Conservation (phyloP, 1,140 invertebrate genomes). For the Cyclargus thomasi region DNA sequence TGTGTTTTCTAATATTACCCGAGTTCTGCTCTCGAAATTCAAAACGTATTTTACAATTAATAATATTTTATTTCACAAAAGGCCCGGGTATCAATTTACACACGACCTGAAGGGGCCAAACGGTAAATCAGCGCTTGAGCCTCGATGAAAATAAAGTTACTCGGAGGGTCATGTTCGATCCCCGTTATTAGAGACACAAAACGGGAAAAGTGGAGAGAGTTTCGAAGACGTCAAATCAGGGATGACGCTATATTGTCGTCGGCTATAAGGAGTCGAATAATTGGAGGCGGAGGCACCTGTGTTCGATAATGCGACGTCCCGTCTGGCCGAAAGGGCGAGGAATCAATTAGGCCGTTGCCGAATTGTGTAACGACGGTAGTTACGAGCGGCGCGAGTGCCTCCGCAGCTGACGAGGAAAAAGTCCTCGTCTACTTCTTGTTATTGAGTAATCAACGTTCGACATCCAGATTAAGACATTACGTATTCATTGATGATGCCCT, state of each 20-base stretch:
- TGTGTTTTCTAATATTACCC: conserved; percentile 15
- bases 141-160: conserved; percentile 59
- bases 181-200: conserved; percentile 59
- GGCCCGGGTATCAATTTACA: conserved; percentile 51
- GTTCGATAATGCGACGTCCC: conserved; percentile 68
- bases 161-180: conserved; percentile 43
- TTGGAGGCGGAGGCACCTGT: conserved; percentile 61
- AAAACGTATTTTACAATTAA: not conserved
- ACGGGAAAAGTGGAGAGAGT: conserved; percentile 55
- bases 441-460: conserved; percentile 66
- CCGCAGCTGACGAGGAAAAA: conserved; percentile 69
- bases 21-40: not conserved
- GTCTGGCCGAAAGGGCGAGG: conserved; percentile 69
- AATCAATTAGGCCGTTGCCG: conserved; percentile 70
- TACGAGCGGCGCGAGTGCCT: conserved; percentile 62
- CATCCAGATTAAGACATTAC: conserved; percentile 67
- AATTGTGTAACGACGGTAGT: conserved; percentile 70
- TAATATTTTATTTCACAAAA: conserved; percentile 56
- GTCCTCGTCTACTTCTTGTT: conserved; percentile 69
- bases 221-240: conserved; percentile 43
- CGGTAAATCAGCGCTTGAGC: conserved; percentile 38
- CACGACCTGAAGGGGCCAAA: conserved; percentile 38
- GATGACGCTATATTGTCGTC: conserved; percentile 47
- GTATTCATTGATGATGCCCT: conserved; percentile 46
- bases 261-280: conserved; percentile 58